Evolutionary conservation across 2,888 invertebrate genomes (phyloP), one percentile per base, ranked within the genome.

Genomic region (Seira musarum): DNA sequence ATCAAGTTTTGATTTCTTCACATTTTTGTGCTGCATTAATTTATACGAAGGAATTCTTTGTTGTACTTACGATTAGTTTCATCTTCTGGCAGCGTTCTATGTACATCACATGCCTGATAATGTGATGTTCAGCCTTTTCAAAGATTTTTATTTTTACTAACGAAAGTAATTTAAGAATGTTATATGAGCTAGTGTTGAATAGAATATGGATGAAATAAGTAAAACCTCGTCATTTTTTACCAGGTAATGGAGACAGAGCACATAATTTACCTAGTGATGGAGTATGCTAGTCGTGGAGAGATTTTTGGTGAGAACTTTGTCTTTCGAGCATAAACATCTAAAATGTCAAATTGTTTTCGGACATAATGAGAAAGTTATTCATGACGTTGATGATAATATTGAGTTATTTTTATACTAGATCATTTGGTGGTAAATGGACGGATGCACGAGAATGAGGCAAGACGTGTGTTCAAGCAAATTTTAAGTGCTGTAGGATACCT

Each of bases 171-270:
- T n/a, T n/a, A n/a, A n/a, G n/a, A n/a, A n/a, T n/a, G n/a, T n/a
- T n/a, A n/a, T n/a, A n/a, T n/a, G n/a, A n/a, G n/a, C n/a, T n/a
- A n/a, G n/a, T n/a, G n/a, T n/a, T n/a, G n/a, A n/a, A n/a, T n/a
- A n/a, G n/a, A n/a, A n/a, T n/a, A n/a, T n/a, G n/a, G n/a, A n/a
- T n/a, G n/a, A n/a, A n/a, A n/a, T 40, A 40, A 40, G 40, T 6
- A 40, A 40, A 40, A 40, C 13, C 6, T 63, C 57, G 15, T 60
- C n/a, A 19, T 72, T 2, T 73, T 25, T 80, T 91, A 91, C 49
- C 90, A 97, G 96, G 97, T 99, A 88, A 98, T 99, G 96, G 97
- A 98, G 91, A 97, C 98, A 78, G 97, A 97, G 89, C 96, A 96
- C 89, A 97, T 97, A 95, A 95, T 99, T 89, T 99, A 98, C 90